Evolutionary conservation across 2,888 invertebrate species (phyloP), one percentile per base, ranked within the genome.

Genomic region (Teinopalpus imperialis): DNA sequence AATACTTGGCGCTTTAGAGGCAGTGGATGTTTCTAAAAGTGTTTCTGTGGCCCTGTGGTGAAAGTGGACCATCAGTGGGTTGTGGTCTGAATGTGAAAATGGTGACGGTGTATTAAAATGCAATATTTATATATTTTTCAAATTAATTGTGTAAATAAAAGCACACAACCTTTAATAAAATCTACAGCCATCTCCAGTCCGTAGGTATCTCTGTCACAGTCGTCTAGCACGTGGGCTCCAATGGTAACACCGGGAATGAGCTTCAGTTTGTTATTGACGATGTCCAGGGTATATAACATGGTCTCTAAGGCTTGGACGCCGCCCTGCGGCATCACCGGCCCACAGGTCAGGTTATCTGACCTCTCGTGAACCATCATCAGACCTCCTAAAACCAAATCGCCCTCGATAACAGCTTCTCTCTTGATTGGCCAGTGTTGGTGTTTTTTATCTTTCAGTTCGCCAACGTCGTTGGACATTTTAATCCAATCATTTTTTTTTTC

Each of bases 91-190:
- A n/a, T n/a, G n/a, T n/a, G n/a, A n/a, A n/a, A n/a, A n/a, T n/a
- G n/a, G n/a, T n/a, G n/a, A n/a, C n/a, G n/a, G n/a, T n/a, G n/a
- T n/a, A n/a, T n/a, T n/a, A n/a, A n/a, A n/a, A n/a, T n/a, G n/a
- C n/a, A n/a, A n/a, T n/a, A n/a, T n/a, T n/a, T n/a, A n/a, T n/a
- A n/a, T n/a, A n/a, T n/a, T n/a, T n/a, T n/a, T n/a, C n/a, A n/a
- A n/a, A n/a, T n/a, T n/a, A n/a, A n/a, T n/a, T n/a, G n/a, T n/a
- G n/a, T n/a, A n/a, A n/a, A n/a, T n/a, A n/a, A n/a, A n/a, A n/a
- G n/a, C n/a, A n/a, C n/a, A n/a, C n/a, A 26, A 96, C 97, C 97
- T 91, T 96, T 95, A 57, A 97, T 97, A 74, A 97, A 97, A 77
- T 97, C 97, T 30, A 97, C 94, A 1, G 97, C 95, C 93, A 97